Base-by-base conservation (phyloP, 2,113 vertebrate genomes). In the Isurus oxyrinchus region DNA sequence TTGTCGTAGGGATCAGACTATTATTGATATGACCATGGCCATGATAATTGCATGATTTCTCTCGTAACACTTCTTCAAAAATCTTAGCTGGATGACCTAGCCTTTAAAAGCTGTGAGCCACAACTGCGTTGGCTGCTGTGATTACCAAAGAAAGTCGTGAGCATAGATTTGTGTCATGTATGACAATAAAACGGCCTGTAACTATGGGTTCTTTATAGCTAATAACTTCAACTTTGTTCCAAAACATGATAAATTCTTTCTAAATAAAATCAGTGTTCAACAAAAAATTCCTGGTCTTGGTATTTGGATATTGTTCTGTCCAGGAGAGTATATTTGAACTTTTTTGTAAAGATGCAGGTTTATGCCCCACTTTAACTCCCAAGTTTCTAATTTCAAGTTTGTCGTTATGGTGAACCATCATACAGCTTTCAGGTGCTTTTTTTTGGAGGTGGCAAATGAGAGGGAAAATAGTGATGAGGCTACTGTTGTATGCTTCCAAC, bases 51-150 rank as follows among this genome's bases (percentile, higher is more conserved):
- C 44, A 76, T 16, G 55, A 53, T 53, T 35, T 53, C 23, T 53
- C 44, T 95, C n/a, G 7, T 95, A 69, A 95, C 8, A 53, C 49
- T 40, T 76, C 67, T 95, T 95, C 66, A 95, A 95, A 95, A 72
- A n/a, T 72, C 57, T 21, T 44, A 59, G 55, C 55, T 91, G 88
- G 44, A 49, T 72, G 44, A 19, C 27, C 27, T 19, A 69, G 49
- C 66, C 94, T 94, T 94, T 49, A 95, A 95, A 95, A 31, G 10
- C 63, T 27, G 23, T 25, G 2, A 95, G 94, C 61, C 40, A 66
- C 23, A 27, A 53, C 44, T 95, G 61, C 23, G 72, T 59, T 72
- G 40, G 13, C 13, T 53, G 25, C 72, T 53, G 21, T 53, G 7
- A 35, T 40, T 69, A 49, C 27, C 53, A 25, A 53, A 53, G 19